phyloP scores from a whole-genome alignment of 1,140 invertebrate genomes.

The Drosophila sp. region DNA sequence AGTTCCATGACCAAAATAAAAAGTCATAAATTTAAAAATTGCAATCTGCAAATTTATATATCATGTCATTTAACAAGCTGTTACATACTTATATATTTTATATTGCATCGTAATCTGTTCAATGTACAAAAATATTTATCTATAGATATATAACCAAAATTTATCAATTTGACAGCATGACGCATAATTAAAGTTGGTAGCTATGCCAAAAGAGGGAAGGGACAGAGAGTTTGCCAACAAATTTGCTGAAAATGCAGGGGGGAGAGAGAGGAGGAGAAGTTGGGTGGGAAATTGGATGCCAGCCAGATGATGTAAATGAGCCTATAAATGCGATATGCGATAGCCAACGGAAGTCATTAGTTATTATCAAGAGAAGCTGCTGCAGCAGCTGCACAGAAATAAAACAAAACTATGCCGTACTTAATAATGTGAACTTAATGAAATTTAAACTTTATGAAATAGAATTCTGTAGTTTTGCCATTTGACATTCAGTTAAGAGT shows the following conservation, averaged over 20 bases:
- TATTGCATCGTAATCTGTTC: neutral
- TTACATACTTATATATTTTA: neutral
- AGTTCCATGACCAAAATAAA: no score
- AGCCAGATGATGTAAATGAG: conserved; percentile 52
- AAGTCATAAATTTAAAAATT: no score
- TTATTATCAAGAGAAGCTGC: conserved; percentile 19
- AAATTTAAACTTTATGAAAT: conserved; percentile 8
- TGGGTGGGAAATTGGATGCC: conserved; percentile 39
- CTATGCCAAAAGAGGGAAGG: conserved; percentile 43
- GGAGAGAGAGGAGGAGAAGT: neutral
- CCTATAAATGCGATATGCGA: conserved; percentile 37
- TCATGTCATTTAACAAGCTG: neutral
- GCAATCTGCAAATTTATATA: neutral
- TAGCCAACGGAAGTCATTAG: conserved; percentile 52
- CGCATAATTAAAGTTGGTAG: conserved; percentile 63
- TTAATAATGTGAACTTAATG: neutral
- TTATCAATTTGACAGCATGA: conserved; percentile 51
- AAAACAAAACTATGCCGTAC: neutral
- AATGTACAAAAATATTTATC: neutral
- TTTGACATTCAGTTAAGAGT: conserved; percentile 29
- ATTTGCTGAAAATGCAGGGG: conserved; percentile 36
- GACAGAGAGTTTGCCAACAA: conserved; percentile 23
- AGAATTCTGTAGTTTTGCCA: conserved; percentile 11
- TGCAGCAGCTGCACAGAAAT: neutral
- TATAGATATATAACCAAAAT: conserved; percentile 9